Evolutionary conservation across 2,113 vertebrate species (phyloP), one percentile per base, ranked within the genome.

Genomic region (Oryzias javanicus): DNA sequence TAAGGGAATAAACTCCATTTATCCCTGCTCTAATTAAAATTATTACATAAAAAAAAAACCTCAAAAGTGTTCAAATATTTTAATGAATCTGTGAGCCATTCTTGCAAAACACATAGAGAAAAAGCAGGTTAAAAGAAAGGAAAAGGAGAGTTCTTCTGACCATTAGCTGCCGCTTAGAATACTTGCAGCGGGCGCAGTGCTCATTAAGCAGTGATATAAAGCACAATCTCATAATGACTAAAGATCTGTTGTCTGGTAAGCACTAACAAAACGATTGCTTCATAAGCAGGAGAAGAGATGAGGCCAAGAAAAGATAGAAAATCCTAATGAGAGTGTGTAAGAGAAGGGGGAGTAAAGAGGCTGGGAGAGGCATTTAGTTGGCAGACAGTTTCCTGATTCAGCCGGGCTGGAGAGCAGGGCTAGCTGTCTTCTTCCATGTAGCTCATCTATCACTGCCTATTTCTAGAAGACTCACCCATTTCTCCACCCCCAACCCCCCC

Each of bases 371-470:
- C 83, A 76, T 88, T 83, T 87, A 88, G 70, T 64, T 79, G 79
- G 76, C 80, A 91, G 64, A 88, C 88, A 85, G 89, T 85, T 89
- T 86, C 83, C 70, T 90, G 89, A 91, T 90, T 92, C 86, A 89
- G 76, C 86, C 85, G 56, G 90, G 81, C 82, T 87, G 76, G 85
- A 88, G 86, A 89, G 77, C 81, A 86, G 83, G 59, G 65, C 60
- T 88, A 84, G 84, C 83, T 88, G 90, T 91, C 86, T 84, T 67
- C 70, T 49, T 74, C 83, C 78, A 82, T 88, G 80, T 89, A 82
- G 82, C 91, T 91, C 88, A 91, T 91, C 88, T 91, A 83, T 91
- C 90, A 90, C 78, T 90, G 82, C 75, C 78, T 91, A 59, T 80
- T 91, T 92, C 84, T 70, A 59, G 44, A 50, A 86, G 76, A 85